Evolutionary conservation across 2,888 invertebrate genomes (phyloP).

Genomic region (Nephrotoma appendiculata): DNA sequence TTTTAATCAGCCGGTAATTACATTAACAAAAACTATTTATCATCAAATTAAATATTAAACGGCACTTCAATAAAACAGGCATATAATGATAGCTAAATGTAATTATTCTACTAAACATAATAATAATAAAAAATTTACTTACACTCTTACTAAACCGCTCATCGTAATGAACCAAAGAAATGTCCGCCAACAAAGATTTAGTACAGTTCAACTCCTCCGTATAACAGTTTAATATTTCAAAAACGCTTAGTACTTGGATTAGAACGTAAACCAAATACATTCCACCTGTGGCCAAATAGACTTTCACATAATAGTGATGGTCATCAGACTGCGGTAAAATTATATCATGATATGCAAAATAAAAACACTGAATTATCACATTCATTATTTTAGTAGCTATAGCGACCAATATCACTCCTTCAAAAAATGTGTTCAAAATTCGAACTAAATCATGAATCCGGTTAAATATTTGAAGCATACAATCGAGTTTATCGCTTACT

Average conservation of each 20-base stretch:
- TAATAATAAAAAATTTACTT: neutral
- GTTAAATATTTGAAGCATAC: neutral
- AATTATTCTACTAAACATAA: neutral
- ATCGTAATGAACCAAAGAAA: neutral
- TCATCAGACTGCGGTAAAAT: neutral
- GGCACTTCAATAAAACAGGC: no score
- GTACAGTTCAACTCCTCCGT: neutral
- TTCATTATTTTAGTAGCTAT: neutral
- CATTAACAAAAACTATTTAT: no score
- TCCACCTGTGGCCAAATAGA: neutral
- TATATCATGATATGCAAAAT: neutral
- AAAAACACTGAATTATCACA: neutral
- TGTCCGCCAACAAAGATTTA: neutral
- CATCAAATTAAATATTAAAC: no score
- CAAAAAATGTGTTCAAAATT: neutral
- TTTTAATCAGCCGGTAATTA: no score
- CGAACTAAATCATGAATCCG: neutral
- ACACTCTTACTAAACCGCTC: neutral
- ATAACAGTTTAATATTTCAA: neutral
- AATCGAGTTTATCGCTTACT: neutral
- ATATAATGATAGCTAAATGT: no score
- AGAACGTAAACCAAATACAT: neutral
- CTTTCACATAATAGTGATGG: neutral
- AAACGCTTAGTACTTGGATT: neutral
- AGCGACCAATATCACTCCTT: neutral